Percentiles rank a stretch among this genome's conserved stretches.
These are phyloP conservation scores for Metallyticus violacea DNA, from an alignment of 2,888 invertebrate genomes.

Conservation along the genomic window DNA sequence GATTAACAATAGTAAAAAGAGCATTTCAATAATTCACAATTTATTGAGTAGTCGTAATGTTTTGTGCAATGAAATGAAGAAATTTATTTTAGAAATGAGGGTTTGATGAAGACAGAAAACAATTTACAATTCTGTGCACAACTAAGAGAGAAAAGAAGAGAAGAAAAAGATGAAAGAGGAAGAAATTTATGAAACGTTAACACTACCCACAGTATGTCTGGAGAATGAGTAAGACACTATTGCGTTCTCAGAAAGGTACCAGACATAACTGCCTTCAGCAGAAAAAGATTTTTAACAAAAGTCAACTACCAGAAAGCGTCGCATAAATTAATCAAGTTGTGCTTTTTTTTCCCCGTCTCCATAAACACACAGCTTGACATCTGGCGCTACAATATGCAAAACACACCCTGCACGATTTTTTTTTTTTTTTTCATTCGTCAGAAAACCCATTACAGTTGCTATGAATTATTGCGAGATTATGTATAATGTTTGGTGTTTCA, in stretches of 20 bases:
- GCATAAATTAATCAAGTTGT: not conserved
- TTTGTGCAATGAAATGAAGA: too few species aligned
- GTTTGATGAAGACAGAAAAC: too few species aligned
- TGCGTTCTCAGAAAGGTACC: not conserved
- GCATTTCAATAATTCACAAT: too few species aligned
- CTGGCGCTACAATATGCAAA: not conserved
- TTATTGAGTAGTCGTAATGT: too few species aligned
- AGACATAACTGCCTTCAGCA: not conserved
- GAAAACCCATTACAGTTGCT: not conserved
- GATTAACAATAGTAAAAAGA: too few species aligned
- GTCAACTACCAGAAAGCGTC: not conserved
- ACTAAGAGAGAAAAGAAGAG: too few species aligned
- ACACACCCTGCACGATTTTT: not conserved
- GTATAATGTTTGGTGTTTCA: not conserved
- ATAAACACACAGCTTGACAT: not conserved
- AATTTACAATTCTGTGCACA: too few species aligned
- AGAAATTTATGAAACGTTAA: too few species aligned
- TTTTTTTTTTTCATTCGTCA: not conserved
- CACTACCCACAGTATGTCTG: too few species aligned
- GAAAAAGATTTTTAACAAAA: not conserved
- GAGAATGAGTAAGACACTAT: too few species aligned
- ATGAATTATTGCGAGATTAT: not conserved
- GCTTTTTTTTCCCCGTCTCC: not conserved
- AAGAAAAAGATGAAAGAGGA: too few species aligned
- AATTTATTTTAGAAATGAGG: too few species aligned